Evolutionary conservation across 1,140 invertebrate genomes (phyloP).

Genomic region (Adoxophyes honmai): DNA sequence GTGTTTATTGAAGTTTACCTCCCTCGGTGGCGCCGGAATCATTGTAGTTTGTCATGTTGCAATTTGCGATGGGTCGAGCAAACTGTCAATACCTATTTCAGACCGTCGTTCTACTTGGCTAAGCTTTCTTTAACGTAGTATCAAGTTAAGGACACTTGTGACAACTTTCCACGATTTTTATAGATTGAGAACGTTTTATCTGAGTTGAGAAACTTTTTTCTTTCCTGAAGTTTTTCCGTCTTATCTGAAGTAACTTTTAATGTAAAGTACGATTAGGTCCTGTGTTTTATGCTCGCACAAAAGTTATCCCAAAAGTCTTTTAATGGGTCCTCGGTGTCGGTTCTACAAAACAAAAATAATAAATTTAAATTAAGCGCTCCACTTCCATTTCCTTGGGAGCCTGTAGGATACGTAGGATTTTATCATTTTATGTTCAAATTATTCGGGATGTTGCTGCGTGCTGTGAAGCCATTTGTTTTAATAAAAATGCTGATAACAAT

Average conservation of each 20-base stretch:
- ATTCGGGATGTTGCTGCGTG: too few species aligned
- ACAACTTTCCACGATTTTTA: background rate
- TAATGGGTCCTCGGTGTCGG: constrained; percentile 1
- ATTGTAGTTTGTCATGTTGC: constrained; percentile 7
- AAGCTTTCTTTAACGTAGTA: too few species aligned
- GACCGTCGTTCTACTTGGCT: too few species aligned
- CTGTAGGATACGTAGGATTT: background rate
- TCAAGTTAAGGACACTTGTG: too few species aligned
- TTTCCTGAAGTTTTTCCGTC: constrained; percentile 1
- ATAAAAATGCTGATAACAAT: too few species aligned
- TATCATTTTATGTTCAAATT: too few species aligned
- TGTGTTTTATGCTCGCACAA: background rate
- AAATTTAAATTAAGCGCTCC: constrained; percentile 12
- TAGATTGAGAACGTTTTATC: constrained; percentile 1
- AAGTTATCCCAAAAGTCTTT: constrained; percentile 7
- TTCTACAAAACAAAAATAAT: background rate
- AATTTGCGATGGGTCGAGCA: background rate
- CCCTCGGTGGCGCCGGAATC: constrained; percentile 14
- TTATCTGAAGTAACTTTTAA: constrained; percentile 1
- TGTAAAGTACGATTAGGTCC: background rate
- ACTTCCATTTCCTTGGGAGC: constrained; percentile 5
- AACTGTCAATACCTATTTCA: background rate
- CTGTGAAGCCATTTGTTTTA: too few species aligned
- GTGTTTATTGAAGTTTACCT: constrained; percentile 37
- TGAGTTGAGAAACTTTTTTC: background rate